Conservation (phyloP, 2,113 vertebrate genomes). For the Genyomyrus donnyi region DNA sequence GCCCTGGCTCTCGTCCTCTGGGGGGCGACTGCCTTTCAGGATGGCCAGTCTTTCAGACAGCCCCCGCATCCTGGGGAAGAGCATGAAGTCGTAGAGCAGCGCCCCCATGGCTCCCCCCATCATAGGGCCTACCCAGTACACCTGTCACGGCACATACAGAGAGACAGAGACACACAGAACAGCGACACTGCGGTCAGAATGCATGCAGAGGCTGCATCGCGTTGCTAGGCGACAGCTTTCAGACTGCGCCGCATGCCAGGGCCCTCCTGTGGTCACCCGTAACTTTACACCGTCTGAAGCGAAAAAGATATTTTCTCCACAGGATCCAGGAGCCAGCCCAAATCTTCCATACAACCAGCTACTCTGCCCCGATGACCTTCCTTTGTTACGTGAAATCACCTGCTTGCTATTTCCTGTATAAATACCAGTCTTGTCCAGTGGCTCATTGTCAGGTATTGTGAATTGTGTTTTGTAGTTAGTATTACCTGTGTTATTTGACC, state of each 20-base stretch:
- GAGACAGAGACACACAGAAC: not conserved
- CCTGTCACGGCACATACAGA: slow-evolving; percentile 54
- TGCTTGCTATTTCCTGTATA: not conserved
- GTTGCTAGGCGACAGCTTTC: not conserved
- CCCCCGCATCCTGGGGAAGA: slow-evolving; percentile 79
- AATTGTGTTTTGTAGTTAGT: not conserved
- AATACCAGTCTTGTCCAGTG: not conserved
- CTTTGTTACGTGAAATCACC: not conserved
- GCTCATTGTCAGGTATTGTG: not conserved
- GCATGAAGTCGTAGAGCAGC: slow-evolving; percentile 81
- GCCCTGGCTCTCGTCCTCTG: slow-evolving; percentile 60
- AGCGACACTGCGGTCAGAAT: not conserved
- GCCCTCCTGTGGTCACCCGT: not conserved
- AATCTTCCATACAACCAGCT: not conserved
- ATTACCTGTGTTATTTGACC: not conserved
- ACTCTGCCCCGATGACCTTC: not conserved
- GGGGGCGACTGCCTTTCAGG: slow-evolving; percentile 71
- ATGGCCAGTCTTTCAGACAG: slow-evolving; percentile 81
- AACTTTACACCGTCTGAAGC: not conserved
- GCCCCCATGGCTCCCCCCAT: slow-evolving; percentile 76
- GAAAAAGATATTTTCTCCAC: not conserved
- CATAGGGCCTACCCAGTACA: slow-evolving; percentile 89
- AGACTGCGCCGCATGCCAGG: not conserved
- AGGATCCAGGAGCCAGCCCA: not conserved
- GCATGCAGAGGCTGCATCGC: not conserved